Evolutionary conservation across 2,888 invertebrate genomes (phyloP), one percentile per base, ranked within the genome.

Genomic region (Himalopsyche kuldschensis): DNA sequence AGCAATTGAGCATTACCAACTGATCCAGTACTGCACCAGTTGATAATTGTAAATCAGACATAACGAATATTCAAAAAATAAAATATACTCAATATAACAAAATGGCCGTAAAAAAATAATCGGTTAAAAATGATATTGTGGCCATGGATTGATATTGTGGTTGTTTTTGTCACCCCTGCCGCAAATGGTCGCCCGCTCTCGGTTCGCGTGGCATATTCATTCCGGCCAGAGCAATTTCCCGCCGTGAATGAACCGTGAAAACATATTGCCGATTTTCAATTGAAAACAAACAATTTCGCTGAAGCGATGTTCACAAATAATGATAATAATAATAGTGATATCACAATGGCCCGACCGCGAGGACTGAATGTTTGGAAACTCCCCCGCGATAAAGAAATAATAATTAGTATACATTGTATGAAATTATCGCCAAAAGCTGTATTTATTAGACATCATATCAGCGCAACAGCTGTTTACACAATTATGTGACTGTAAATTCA

Each of bases 181-280:
- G 24, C 55, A 55, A 55, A 24, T 20, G 20, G 55, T 55, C 55
- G 55, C 4, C 55, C 15, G 55, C 55, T n/a, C 10, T 55, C 20
- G 55, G 55, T 55, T 8, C 55, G 55, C 55, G 55, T 55, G 20
- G 24, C 55, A 55, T 55, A 55, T 55, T 55, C 55, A 55, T 55
- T 55, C 20, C 20, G 55, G 55, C 55, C 69, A 69, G 41, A 30
- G 79, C 79, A 46, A 48, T 48, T 79, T 79, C 41, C 32, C n/a
- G 31, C 15, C 30, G 69, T 30, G 81, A 69, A 80, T 41, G 75
- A 24, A 32, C 69, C 48, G 27, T 63, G 79, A 80, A 76, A 83
- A 83, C 80, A 80, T 83, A 83, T 83, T 83, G 77, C 77, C 77
- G 76, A 80, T 80, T 83, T 79, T 83, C 82, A 82, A 84, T 84